phyloP scores from a whole-genome alignment of 2,888 invertebrate species.

The Monoplex corrugatus region DNA sequence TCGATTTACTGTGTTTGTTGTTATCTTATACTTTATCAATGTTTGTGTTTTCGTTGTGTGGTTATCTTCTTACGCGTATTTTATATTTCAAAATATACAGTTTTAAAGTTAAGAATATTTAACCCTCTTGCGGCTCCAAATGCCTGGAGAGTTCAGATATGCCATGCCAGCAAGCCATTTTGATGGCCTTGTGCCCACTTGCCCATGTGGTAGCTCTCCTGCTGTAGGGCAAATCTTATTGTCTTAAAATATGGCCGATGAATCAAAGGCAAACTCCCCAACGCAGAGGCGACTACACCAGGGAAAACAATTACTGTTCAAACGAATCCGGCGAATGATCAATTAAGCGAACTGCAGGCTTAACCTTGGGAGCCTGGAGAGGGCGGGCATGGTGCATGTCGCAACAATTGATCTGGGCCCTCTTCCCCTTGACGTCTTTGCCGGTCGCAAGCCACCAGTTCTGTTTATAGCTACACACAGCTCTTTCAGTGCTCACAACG shows the following conservation, averaged over 20 bases:
- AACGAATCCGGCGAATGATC: slow-evolving; percentile 47
- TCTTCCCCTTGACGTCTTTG: background rate
- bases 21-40: too few relatives aligned
- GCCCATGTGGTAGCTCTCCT: background rate
- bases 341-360: slow-evolving; percentile 43
- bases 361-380: slow-evolving; percentile 29
- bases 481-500: too few relatives aligned
- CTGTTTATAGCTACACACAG: background rate
- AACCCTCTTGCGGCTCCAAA: too few relatives aligned
- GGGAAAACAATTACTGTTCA: slow-evolving; percentile 50
- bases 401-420: slow-evolving; percentile 43
- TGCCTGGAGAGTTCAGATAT: too few relatives aligned
- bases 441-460: background rate
- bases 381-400: slow-evolving; percentile 13
- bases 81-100: too few relatives aligned
- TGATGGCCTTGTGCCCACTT: background rate
- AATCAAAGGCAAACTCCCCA: slow-evolving; percentile 43
- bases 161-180: too few relatives aligned
- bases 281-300: slow-evolving; percentile 22
- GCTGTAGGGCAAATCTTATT: slow-evolving; percentile 44
- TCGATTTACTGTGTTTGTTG: too few relatives aligned
- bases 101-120: too few relatives aligned
- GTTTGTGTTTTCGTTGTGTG: too few relatives aligned
- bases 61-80: too few relatives aligned
- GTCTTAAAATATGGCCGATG: slow-evolving; percentile 48